A percentile compares a stretch with the other conserved stretches of the same genome.
Conservation (phyloP, 2,113 vertebrate genomes). For the Pungitius pungitius region DNA sequence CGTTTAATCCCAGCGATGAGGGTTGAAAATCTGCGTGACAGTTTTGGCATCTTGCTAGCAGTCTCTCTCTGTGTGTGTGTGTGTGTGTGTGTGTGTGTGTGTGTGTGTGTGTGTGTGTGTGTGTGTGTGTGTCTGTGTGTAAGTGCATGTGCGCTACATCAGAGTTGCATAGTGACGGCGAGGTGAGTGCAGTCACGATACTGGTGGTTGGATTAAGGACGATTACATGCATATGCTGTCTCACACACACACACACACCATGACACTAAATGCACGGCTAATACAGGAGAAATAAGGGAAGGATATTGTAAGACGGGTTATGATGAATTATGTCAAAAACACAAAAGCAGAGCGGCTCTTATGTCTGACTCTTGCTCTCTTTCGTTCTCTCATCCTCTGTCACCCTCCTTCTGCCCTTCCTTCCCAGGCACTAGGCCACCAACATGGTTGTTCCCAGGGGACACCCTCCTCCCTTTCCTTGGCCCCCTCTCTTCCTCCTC, state of each 20-base stretch:
- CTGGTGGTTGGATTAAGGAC: constrained; percentile 68
- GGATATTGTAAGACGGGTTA: constrained; percentile 53
- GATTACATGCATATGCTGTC: constrained; percentile 63
- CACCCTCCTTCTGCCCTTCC: background rate
- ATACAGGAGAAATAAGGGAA: constrained; percentile 46
- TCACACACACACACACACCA: constrained; percentile 21
- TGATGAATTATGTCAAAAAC: constrained; percentile 62
- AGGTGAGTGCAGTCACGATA: constrained; percentile 75
- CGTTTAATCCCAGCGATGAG: constrained; percentile 44
- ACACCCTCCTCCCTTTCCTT: constrained; percentile 60
- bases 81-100: constrained; percentile 24
- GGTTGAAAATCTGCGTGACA: constrained; percentile 22
- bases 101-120: constrained; percentile 22
- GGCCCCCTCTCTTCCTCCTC: constrained; percentile 63
- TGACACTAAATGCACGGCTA: constrained; percentile 54
- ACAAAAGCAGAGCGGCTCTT: constrained; percentile 50
- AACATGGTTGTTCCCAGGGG: constrained; percentile 76
- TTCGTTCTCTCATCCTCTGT: constrained; percentile 15
- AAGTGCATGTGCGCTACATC: constrained; percentile 8
- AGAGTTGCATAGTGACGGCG: constrained; percentile 58
- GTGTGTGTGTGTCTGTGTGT: constrained; percentile 13
- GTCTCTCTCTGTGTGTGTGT: constrained; percentile 17
- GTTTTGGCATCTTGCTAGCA: constrained; percentile 36
- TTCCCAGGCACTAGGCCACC: constrained; percentile 77
- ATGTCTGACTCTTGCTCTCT: constrained; percentile 47